Evolutionary conservation across 2,113 vertebrate species (phyloP).

Genomic region (Zapus hudsonius): DNA sequence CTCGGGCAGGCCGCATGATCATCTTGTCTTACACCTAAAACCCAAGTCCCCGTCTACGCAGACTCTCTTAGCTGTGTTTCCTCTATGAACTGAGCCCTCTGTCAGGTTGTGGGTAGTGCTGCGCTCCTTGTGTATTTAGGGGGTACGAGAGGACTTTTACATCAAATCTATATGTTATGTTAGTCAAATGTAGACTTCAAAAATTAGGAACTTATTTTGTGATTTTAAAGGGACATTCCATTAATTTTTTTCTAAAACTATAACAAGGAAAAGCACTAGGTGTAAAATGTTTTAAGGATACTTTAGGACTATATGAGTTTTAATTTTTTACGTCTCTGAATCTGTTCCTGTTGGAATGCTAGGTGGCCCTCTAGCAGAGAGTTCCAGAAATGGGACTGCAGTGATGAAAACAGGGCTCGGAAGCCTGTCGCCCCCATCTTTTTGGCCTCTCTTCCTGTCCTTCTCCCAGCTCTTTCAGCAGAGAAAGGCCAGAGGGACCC

Average conservation of each 20-base stretch:
- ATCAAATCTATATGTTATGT: neutral
- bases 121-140: neutral
- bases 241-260: neutral
- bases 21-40: neutral
- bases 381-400: neutral
- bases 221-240: neutral
- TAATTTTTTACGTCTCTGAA: neutral
- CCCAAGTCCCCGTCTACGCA: neutral
- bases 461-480: neutral
- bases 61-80: neutral
- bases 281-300: neutral
- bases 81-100: neutral
- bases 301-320: neutral
- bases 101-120: neutral
- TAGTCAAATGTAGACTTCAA: neutral
- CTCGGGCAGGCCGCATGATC: neutral
- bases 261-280: neutral
- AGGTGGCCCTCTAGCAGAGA: neutral
- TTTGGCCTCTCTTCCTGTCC: fast-evolving
- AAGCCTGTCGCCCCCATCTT: neutral
- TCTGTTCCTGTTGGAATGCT: neutral
- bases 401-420: neutral
- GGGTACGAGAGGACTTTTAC: neutral
- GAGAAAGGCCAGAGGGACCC: neutral
- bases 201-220: neutral